Evolutionary conservation across 2,888 invertebrate species (phyloP).

Genomic region (Scaptodrosophila latifasciaeformis): DNA sequence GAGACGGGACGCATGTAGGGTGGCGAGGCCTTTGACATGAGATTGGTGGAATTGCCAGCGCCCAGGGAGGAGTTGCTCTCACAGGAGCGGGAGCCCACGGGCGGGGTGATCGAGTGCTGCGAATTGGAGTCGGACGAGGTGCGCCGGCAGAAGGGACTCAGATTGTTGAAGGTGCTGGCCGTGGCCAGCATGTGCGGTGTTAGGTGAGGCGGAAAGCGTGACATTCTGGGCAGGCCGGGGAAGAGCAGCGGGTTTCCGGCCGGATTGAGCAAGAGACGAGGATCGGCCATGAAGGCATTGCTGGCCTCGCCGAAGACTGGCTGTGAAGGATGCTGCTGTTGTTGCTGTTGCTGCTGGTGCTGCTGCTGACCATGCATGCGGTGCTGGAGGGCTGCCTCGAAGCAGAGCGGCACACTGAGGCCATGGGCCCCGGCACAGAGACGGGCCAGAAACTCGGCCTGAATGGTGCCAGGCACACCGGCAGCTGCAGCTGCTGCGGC

Average conservation of each 20-base stretch:
- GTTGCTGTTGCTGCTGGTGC: slow-evolving; percentile 9
- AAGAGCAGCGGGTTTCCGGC: slow-evolving; percentile 79
- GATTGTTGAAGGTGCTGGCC: slow-evolving; percentile 74
- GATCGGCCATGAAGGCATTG: slow-evolving; percentile 64
- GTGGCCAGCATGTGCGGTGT: slow-evolving; percentile 72
- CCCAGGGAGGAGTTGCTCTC: slow-evolving; percentile 33
- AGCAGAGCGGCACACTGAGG: slow-evolving; percentile 77
- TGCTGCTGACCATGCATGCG: slow-evolving; percentile 33
- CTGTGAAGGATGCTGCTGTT: slow-evolving; percentile 13
- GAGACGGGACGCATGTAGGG: slow-evolving; percentile 41
- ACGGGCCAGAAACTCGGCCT: slow-evolving; percentile 86
- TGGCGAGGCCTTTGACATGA: slow-evolving; percentile 33
- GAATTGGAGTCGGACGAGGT: slow-evolving; percentile 77
- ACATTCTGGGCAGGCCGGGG: slow-evolving; percentile 78
- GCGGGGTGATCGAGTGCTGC: slow-evolving; percentile 77
- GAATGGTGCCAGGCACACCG: slow-evolving; percentile 78
- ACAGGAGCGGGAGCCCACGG: slow-evolving; percentile 42
- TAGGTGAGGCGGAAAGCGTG: slow-evolving; percentile 77
- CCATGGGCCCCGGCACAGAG: slow-evolving; percentile 82
- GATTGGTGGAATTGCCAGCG: slow-evolving; percentile 24
- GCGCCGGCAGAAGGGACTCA: slow-evolving; percentile 67
- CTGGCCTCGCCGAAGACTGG: slow-evolving; percentile 27
- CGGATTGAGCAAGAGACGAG: slow-evolving; percentile 71
- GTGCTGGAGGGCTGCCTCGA: slow-evolving; percentile 81
- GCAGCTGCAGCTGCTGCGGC: slow-evolving; percentile 11